Conservation (phyloP, 1,140 invertebrate species). For the Campodea augens region DNA sequence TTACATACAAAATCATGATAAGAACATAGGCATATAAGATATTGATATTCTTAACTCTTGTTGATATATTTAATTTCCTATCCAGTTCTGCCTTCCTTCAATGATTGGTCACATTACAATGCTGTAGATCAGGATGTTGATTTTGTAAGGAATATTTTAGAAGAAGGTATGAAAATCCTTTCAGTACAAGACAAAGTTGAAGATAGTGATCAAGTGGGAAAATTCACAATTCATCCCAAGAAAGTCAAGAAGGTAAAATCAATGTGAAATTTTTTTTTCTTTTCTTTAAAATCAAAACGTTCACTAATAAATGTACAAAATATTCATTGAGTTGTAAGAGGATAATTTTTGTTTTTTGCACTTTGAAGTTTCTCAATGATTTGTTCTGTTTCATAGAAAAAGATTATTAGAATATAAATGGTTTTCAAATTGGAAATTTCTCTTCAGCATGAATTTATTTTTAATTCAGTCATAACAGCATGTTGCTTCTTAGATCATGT, state of each 20-base stretch:
- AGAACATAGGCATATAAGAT: too few relatives aligned
- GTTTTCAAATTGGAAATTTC: not conserved
- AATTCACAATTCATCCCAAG: slow-evolving; percentile 54
- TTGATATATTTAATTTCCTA: slow-evolving; percentile 8
- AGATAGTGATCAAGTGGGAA: slow-evolving; percentile 36
- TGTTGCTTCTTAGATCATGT: too few relatives aligned
- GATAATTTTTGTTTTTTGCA: not conserved
- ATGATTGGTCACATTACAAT: slow-evolving; percentile 54
- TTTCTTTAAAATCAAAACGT: not conserved
- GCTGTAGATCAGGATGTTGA: slow-evolving; percentile 55
- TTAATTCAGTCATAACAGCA: too few relatives aligned
- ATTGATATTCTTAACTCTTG: too few relatives aligned
- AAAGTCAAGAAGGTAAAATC: slow-evolving; percentile 56
- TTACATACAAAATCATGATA: too few relatives aligned
- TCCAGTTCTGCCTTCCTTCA: slow-evolving; percentile 42
- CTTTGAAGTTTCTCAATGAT: not conserved
- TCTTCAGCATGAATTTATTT: too few relatives aligned
- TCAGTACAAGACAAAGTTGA: slow-evolving; percentile 34
- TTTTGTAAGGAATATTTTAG: slow-evolving; percentile 58
- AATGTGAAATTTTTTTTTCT: not conserved
- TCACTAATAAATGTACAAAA: not conserved
- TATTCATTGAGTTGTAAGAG: not conserved
- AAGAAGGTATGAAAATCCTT: slow-evolving; percentile 51
- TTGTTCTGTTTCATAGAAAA: not conserved
- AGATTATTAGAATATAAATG: not conserved